Base-by-base conservation (phyloP, 2,888 invertebrate genomes). In the Heteromyza rotundicornis region DNA sequence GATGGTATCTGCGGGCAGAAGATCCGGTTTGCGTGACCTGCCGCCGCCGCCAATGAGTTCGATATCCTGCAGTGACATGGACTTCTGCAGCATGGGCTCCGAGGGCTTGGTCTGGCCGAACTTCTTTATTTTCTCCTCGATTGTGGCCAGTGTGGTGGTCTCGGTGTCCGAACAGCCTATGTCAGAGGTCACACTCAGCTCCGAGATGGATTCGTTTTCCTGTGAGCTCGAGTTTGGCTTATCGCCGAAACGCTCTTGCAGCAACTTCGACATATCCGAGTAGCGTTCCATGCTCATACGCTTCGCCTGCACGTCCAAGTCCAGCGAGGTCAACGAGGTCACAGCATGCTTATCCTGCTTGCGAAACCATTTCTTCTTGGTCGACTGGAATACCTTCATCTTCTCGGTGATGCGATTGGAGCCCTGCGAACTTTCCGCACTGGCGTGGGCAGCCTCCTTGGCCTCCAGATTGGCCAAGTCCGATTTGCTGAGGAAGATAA, bases 261-360 rank as follows among this genome's bases (percentile, higher is more conserved):
- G 86, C 61, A 90, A 81, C 75, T 89, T 89, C 2, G 89, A 87
- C 89, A 90, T 89, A 69, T 90, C 90, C 76, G 89, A 89, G 67
- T 90, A 90, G 52, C 90, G 84, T 73, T 90, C 89, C 78, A 90
- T 89, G 64, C 89, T 89, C 80, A 88, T 87, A 68, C 89, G 87
- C 74, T 89, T 89, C 63, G 89, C 88, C 57, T 86, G 87, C 60
- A 84, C 83, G 78, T 89, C 89, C 64, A 89, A 84, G 60, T 88
- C 86, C 2, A 84, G 63, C 16, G 75, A 74, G 12, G 63, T 77
- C 65, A 64, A 63, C 14, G 76, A 75, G 24, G 62, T 68, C 2
- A 66, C 66, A 0, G 71, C 70, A 12, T 76, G 75, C 35, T 81
- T 80, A 12, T 80, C 78, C 35, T 73, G 77, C 19, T 76, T 80